These are phyloP conservation scores for Catocala sponsa DNA, from an alignment of 2,888 invertebrate genomes.

Conservation along the genomic window DNA sequence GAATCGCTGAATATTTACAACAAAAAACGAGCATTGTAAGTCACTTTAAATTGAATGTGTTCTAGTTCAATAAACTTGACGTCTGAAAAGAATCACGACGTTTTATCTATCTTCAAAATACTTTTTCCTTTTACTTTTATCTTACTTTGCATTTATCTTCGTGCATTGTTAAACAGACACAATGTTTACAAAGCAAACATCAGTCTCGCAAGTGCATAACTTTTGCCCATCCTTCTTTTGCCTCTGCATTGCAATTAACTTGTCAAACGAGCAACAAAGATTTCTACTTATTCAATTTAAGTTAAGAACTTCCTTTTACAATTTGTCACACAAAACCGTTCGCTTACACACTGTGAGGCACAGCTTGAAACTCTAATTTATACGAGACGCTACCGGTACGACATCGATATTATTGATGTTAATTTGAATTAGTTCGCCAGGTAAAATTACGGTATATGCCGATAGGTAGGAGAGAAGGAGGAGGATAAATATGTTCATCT, in stretches of 20 bases:
- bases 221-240: neutral
- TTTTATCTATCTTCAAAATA: no score
- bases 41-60: no score
- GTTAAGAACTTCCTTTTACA: slow-evolving; percentile 42
- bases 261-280: slow-evolving; percentile 34
- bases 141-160: neutral
- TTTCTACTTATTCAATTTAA: slow-evolving; percentile 40
- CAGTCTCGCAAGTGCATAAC: slow-evolving; percentile 18
- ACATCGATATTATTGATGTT: neutral
- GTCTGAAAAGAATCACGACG: no score
- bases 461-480: no score
- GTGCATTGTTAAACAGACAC: neutral
- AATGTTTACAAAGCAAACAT: slow-evolving; percentile 1
- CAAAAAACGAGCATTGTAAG: no score
- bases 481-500: no score
- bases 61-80: no score
- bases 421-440: no score
- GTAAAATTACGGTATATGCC: no score
- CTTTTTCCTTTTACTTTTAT: neutral
- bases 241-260: slow-evolving; percentile 31
- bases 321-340: slow-evolving; percentile 41
- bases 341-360: slow-evolving; percentile 35
- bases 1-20: no score
- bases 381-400: neutral
- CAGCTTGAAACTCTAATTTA: neutral